These are phyloP conservation scores for Enteromius paludinosus DNA, from an alignment of 2,797 vertebrate genomes.

Conservation along the genomic window DNA sequence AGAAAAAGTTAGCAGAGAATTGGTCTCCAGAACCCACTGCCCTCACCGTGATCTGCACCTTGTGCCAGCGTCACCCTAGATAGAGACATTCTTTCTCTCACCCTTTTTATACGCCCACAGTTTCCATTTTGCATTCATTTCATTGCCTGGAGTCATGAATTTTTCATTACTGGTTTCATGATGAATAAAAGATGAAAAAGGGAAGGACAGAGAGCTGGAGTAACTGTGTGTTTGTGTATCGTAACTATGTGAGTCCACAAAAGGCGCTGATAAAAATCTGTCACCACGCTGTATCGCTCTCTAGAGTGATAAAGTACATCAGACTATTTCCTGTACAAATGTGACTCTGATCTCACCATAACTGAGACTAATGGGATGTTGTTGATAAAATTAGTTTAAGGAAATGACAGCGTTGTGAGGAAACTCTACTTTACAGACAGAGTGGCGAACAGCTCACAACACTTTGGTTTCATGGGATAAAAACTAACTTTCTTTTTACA, in stretches of 20 bases:
- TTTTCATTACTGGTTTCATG: constrained; percentile 52
- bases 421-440: not conserved
- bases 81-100: constrained; percentile 52
- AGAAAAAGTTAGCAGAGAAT: constrained; percentile 20
- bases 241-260: constrained; percentile 29
- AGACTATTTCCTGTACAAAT: not conserved
- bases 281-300: not conserved
- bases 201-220: constrained; percentile 42
- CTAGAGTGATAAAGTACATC: constrained; percentile 1
- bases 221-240: constrained; percentile 24
- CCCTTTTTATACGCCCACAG: constrained; percentile 33
- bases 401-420: not conserved
- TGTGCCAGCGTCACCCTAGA: constrained; percentile 36
- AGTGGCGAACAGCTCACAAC: not conserved
- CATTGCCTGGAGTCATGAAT: constrained; percentile 54
- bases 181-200: constrained; percentile 59
- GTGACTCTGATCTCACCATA: not conserved
- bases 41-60: constrained; percentile 38
- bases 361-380: constrained; percentile 2
- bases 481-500: not conserved
- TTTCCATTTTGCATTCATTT: constrained; percentile 57
- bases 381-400: not conserved
- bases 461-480: not conserved
- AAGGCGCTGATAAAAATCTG: constrained; percentile 16
- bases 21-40: constrained; percentile 8